phyloP scores from a whole-genome alignment of 1,140 invertebrate species.

The Conus betulinus region DNA sequence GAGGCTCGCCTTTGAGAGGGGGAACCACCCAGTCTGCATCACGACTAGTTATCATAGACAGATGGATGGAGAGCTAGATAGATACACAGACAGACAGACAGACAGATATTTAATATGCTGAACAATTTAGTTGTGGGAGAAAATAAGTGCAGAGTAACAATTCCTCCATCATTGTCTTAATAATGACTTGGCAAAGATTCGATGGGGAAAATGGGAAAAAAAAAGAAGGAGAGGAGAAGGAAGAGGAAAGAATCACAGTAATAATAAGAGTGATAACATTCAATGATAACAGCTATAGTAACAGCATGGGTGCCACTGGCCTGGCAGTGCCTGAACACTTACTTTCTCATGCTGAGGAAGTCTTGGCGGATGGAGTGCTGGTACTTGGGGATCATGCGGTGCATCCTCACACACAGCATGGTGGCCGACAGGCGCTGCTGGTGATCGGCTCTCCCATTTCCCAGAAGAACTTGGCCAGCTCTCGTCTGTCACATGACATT shows the following conservation, averaged over 20 bases:
- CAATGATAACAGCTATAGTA: no score
- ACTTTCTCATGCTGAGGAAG: conserved; percentile 56
- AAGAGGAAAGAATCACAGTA: neutral
- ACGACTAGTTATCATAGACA: no score
- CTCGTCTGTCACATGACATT: conserved; percentile 43
- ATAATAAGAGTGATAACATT: no score
- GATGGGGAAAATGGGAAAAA: neutral
- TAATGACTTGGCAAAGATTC: neutral
- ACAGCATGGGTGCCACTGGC: no score
- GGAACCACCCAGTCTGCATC: no score
- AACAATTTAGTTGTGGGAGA: no score
- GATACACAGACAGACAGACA: no score
- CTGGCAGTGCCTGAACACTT: conserved; percentile 7
- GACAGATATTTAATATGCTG: no score
- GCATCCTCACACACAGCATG: conserved; percentile 57
- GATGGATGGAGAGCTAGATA: no score
- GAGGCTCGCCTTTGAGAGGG: no score
- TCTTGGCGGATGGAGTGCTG: conserved; percentile 39
- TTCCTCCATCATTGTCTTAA: no score
- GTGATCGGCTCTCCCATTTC: conserved; percentile 68
- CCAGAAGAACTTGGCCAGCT: conserved; percentile 68
- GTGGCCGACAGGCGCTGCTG: conserved; percentile 66
- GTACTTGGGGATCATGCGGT: conserved; percentile 55
- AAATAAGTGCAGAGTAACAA: no score
- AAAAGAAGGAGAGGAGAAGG: neutral